Base-by-base conservation (phyloP, 2,888 invertebrate genomes). In the Cetonia aurata region DNA sequence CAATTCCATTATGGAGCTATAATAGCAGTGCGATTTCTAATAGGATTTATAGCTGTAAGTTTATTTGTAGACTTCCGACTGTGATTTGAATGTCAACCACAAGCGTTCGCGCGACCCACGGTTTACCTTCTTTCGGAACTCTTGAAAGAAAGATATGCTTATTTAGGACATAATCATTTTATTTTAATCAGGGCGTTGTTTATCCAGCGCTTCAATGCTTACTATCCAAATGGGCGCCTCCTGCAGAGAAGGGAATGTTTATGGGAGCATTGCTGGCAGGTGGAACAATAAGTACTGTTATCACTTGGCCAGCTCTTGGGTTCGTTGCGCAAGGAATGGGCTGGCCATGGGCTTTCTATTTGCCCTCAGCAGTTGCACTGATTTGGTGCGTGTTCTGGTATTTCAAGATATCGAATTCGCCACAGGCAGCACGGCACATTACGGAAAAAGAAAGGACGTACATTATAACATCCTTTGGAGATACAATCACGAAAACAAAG, bases 11-110 rank as follows among this genome's bases (percentile, higher is more conserved):
- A 88, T 74, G 83, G 87, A 57, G 86, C 87, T 0, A 83, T 92
- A 0, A 88, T 91, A 72, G 81, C 85, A 0, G 77, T 88, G 1
- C 85, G 92, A 75, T 89, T 92, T 76, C 76, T 88, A 0, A 86
- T 90, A 42, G 92, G 92, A 72, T 83, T 89, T 68, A 84, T 90
- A 69, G 90, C 89, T 77, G 92, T 91, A 86, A 85, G 87, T 84
- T 69, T 19, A 13, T 37, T 10, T 25, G 8, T 25, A 25, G 3
- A 25, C 25, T 25, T 25, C 25, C 4, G 25, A 25, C 4, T 25
- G 25, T 25, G 3, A 25, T 1, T 25, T 25, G 25, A 25, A 25
- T 4, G 4, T 25, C 25, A 25, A 25, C n/a, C n/a, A n/a, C n/a
- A n/a, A n/a, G n/a, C n/a, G n/a, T n/a, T n/a, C n/a, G n/a, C n/a